Percentiles rank a stretch among this genome's conserved stretches.
Conservation (phyloP, 2,113 vertebrate species). For the Amazona vittata region DNA sequence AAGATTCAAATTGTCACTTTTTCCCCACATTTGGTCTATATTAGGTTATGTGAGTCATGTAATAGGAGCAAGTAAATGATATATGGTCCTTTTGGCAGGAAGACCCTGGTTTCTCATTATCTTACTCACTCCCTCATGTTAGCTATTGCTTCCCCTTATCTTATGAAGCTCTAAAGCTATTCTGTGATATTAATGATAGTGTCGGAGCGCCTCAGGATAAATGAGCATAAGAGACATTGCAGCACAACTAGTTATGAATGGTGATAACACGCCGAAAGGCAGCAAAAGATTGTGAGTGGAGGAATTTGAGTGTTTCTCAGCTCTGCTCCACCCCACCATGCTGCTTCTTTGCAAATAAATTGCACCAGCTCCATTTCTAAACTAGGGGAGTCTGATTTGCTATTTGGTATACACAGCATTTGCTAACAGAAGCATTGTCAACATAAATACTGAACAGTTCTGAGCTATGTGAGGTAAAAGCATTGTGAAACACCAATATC, state of each 20-base stretch:
- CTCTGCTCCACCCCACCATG: neutral
- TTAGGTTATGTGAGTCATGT: neutral
- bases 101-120: neutral
- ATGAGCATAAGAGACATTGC: neutral
- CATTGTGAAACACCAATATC: neutral
- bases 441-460: neutral
- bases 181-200: neutral
- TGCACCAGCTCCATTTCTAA: neutral
- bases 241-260: neutral
- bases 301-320: neutral
- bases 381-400: neutral
- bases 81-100: neutral
- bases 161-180: neutral
- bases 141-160: neutral
- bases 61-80: neutral
- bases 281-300: neutral
- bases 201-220: neutral
- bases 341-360: neutral
- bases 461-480: neutral
- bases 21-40: rapidly evolving
- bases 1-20: neutral
- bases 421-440: neutral
- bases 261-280: neutral
- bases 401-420: neutral
- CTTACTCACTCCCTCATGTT: rapidly evolving